Percentiles rank a stretch among this genome's conserved stretches.
These are phyloP conservation scores for Ictalurus furcatus DNA, from an alignment of 2,113 vertebrate species.

Conservation along the genomic window DNA sequence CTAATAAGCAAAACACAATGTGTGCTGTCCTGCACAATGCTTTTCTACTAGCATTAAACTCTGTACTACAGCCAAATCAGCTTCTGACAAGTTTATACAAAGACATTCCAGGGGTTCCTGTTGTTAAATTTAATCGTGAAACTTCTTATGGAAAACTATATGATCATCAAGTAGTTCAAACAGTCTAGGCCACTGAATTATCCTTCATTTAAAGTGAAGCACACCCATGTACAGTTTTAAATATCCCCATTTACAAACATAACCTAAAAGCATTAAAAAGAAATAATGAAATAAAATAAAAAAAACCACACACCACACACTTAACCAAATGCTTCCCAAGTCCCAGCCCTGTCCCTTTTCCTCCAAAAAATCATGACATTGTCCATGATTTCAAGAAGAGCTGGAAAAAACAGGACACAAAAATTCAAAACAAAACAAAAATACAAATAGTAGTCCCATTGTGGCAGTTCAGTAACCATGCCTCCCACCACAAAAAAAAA, in stretches of 20 bases:
- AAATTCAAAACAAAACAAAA: conserved; percentile 24
- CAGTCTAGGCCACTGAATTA: conserved; percentile 44
- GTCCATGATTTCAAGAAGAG: conserved; percentile 28
- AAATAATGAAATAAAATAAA: conserved; percentile 57
- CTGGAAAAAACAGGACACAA: background rate
- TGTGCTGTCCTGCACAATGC: background rate
- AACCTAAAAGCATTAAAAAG: conserved; percentile 60
- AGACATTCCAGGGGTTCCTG: background rate
- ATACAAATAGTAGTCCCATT: conserved; percentile 33
- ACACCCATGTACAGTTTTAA: conserved; percentile 60
- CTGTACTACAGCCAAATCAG: conserved; percentile 1
- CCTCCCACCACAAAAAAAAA: conserved; percentile 16
- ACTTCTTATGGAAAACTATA: conserved; percentile 52
- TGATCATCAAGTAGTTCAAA: conserved; percentile 47
- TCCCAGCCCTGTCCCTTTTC: conserved; percentile 62
- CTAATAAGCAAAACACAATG: conserved; percentile 55
- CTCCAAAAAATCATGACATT: conserved; percentile 38
- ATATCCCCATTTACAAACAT: conserved; percentile 61
- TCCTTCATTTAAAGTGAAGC: conserved; percentile 66
- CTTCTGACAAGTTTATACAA: background rate
- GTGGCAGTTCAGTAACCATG: conserved; percentile 36
- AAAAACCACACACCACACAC: conserved; percentile 41
- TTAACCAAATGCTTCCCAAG: conserved; percentile 49
- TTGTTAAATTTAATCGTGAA: conserved; percentile 10
- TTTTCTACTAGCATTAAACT: conserved; percentile 16